Percentiles rank a stretch among this genome's conserved stretches.
phyloP scores from a whole-genome alignment of 2,113 vertebrate genomes.

The Carlito syrichta region DNA sequence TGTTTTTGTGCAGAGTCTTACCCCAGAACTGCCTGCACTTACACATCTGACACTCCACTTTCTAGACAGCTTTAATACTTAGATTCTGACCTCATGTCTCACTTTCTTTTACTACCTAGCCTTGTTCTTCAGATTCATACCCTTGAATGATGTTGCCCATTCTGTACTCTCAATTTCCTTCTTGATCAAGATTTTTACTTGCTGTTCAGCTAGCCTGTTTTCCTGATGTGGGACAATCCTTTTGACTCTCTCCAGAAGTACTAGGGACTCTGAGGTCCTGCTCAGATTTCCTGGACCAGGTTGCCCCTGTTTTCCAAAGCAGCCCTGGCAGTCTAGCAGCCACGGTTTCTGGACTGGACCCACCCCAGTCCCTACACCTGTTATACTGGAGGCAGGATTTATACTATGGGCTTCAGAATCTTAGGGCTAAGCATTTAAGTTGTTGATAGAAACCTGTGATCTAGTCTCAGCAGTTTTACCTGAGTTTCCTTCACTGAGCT shows the following conservation, averaged over 20 bases:
- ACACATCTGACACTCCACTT: not conserved
- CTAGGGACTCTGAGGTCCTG: not conserved
- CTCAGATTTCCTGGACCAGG: not conserved
- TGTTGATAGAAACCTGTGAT: not conserved
- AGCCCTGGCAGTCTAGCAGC: not conserved
- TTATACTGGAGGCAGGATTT: not conserved
- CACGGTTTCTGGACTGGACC: not conserved
- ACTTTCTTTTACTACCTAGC: not conserved
- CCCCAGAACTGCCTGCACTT: not conserved
- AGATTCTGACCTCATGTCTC: not conserved
- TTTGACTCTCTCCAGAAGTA: not conserved
- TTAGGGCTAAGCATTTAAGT: not conserved
- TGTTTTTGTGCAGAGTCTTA: not conserved
- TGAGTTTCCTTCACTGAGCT: not conserved
- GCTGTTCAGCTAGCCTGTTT: not conserved
- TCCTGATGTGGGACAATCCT: not conserved
- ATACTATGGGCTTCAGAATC: not conserved
- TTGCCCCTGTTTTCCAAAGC: not conserved
- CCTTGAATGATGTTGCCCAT: not conserved
- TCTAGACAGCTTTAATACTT: not conserved
- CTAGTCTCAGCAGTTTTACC: not conserved
- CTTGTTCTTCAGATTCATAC: not conserved
- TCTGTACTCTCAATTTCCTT: not conserved
- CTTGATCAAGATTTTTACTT: not conserved
- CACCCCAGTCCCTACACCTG: not conserved